These are phyloP conservation scores for Channa maculata DNA, from an alignment of 2,113 vertebrate genomes.

Conservation along the genomic window DNA sequence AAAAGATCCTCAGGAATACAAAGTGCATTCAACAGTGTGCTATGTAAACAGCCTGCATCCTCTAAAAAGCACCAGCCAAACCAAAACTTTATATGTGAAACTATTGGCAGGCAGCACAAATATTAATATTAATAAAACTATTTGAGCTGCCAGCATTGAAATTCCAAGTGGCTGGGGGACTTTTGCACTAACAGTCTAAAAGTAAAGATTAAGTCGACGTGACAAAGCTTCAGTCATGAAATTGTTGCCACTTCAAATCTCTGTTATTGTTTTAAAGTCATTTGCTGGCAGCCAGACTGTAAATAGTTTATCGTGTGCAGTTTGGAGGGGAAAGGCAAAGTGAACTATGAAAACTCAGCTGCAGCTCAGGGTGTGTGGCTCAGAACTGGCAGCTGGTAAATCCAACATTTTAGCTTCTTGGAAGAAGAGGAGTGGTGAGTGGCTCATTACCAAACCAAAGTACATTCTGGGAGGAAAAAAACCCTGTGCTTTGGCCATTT, in stretches of 20 bases:
- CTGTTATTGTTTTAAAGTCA: constrained; percentile 62
- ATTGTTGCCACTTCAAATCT: constrained; percentile 50
- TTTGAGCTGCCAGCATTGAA: background rate
- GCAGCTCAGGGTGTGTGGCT: constrained; percentile 46
- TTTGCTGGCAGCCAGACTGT: constrained; percentile 48
- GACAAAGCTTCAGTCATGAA: constrained; percentile 38
- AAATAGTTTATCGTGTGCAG: constrained; percentile 60
- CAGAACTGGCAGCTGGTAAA: constrained; percentile 35
- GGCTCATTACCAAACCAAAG: constrained; percentile 42
- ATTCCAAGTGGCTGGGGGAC: background rate
- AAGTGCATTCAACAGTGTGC: background rate
- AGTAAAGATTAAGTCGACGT: constrained; percentile 28
- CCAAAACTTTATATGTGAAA: background rate
- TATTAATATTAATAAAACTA: background rate
- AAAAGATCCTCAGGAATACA: background rate
- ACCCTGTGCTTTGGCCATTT: constrained; percentile 6
- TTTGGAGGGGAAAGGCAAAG: constrained; percentile 32
- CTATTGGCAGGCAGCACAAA: background rate
- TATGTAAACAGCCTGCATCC: background rate
- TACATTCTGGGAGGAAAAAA: constrained; percentile 8
- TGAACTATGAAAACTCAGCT: constrained; percentile 41
- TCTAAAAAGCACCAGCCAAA: background rate
- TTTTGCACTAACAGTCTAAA: constrained; percentile 3
- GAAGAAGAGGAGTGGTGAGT: constrained; percentile 32
- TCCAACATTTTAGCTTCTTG: constrained; percentile 57